These are phyloP conservation scores for Drosophila rellima DNA, from an alignment of 2,888 invertebrate genomes.

Conservation along the genomic window DNA sequence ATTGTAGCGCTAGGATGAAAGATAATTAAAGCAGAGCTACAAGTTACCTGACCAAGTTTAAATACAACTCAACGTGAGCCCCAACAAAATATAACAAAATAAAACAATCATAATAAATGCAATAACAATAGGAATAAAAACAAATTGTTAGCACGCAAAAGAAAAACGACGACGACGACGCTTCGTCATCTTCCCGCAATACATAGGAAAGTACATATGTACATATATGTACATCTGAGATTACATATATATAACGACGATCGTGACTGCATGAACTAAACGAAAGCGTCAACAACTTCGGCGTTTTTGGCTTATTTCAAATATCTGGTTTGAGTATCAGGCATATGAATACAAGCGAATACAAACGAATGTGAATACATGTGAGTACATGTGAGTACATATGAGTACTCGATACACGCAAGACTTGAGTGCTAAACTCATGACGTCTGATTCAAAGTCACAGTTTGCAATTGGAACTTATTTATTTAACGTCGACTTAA, in stretches of 20 bases:
- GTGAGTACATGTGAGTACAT: background rate
- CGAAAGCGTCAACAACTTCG: constrained; percentile 15
- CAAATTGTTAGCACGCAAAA: constrained; percentile 48
- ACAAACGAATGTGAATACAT: constrained; percentile 13
- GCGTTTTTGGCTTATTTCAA: constrained; percentile 57
- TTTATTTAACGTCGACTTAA: too few species aligned
- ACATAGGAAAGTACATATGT: background rate
- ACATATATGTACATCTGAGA: constrained; percentile 6
- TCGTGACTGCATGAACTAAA: constrained; percentile 65
- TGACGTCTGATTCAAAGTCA: constrained; percentile 6
- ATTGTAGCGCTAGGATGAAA: too few species aligned
- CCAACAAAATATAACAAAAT: constrained; percentile 35
- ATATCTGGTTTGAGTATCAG: constrained; percentile 70
- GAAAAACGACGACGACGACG: constrained; percentile 35
- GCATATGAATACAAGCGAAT: constrained; percentile 41
- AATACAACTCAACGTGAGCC: constrained; percentile 12
- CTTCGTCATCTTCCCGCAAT: constrained; percentile 66
- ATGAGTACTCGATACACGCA: constrained; percentile 18
- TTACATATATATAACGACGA: constrained; percentile 19
- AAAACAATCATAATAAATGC: constrained; percentile 41
- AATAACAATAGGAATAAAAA: constrained; percentile 43
- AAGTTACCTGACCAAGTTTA: constrained; percentile 17
- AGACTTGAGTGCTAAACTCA: constrained; percentile 19
- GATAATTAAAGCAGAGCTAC: background rate
- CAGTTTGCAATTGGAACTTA: constrained; percentile 4